These are phyloP conservation scores for Shargacucullia verbasci DNA, from an alignment of 2,888 invertebrate genomes.

Conservation along the genomic window DNA sequence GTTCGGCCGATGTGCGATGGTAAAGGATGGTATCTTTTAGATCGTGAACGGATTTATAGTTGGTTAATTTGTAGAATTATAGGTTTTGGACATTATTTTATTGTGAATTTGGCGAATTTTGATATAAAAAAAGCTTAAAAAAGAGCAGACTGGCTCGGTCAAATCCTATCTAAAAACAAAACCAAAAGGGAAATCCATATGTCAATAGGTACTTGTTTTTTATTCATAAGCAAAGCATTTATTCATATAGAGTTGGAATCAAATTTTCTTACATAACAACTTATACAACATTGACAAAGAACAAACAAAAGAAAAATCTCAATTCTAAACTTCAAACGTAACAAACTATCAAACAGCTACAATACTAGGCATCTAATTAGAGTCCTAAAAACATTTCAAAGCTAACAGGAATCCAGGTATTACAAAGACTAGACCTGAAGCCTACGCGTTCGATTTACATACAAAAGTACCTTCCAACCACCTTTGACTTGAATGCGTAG, in stretches of 20 bases:
- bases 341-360: no score
- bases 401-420: constrained; percentile 68
- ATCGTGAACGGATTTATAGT: constrained; percentile 58
- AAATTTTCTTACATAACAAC: no score
- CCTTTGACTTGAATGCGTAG: constrained; percentile 80
- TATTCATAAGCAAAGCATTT: no score
- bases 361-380: constrained; percentile 46
- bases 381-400: constrained; percentile 56
- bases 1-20: constrained; percentile 72
- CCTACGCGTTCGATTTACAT: constrained; percentile 87
- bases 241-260: no score
- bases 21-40: constrained; percentile 63
- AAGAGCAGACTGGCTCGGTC: no score
- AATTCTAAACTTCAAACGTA: no score
- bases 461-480: constrained; percentile 81
- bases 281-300: no score
- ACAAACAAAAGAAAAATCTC: no score
- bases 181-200: no score
- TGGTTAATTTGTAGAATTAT: constrained; percentile 46
- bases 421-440: constrained; percentile 69
- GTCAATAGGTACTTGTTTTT: no score
- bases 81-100: constrained; percentile 1
- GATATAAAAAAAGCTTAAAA: no score
- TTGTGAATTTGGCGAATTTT: neutral
- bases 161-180: no score